Percentiles rank a stretch among this genome's conserved stretches.
Conservation (phyloP, 2,797 vertebrate species). For the Xiphorhynchus erythropygius region DNA sequence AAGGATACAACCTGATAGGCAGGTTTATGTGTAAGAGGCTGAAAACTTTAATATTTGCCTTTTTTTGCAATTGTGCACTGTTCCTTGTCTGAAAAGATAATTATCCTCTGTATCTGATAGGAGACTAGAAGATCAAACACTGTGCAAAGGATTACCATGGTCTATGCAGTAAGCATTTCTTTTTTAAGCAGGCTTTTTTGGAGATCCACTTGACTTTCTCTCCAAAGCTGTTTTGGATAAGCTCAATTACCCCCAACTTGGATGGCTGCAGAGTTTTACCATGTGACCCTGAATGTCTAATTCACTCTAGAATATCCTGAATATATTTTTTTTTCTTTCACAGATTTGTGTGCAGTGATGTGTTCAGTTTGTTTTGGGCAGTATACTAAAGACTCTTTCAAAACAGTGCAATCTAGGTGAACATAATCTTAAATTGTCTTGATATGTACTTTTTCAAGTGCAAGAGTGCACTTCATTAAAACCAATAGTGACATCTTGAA, state of each 20-base stretch:
- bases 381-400: background rate
- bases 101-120: background rate
- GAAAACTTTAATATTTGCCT: background rate
- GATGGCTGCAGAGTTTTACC: background rate
- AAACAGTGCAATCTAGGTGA: background rate
- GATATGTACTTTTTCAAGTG: background rate
- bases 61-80: background rate
- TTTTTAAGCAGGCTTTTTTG: background rate
- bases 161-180: background rate
- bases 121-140: background rate
- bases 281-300: background rate
- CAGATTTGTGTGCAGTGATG: background rate
- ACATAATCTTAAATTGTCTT: background rate
- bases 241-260: background rate
- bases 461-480: background rate
- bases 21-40: background rate
- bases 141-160: background rate
- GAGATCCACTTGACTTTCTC: background rate
- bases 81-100: background rate
- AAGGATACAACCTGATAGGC: background rate
- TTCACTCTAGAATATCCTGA: background rate
- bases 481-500: background rate
- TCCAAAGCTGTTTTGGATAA: background rate
- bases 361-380: background rate
- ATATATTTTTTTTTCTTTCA: background rate